Evolutionary conservation across 2,797 vertebrate species (phyloP), one percentile per base, ranked within the genome.

Genomic region (Steatocranus sp.): DNA sequence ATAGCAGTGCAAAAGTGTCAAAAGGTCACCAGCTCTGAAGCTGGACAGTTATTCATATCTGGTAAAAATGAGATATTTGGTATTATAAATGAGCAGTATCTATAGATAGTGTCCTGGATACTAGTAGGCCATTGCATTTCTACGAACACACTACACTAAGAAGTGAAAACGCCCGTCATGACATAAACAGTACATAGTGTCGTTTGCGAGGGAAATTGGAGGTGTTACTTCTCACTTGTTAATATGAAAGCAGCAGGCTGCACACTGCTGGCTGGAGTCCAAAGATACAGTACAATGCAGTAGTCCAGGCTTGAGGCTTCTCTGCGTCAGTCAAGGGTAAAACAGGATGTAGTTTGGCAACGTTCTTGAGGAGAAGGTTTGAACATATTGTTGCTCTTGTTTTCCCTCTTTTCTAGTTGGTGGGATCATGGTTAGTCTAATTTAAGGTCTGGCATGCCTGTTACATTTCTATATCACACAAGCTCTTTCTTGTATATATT

Each of bases 161-260:
- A 30, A 43, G 25, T 30, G 49, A 9, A 41, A 34, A 56, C 38
- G 54, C 15, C 5, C 32, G 54, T 48, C 11, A 25, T 30, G 58
- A 14, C 18, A 20, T 18, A 56, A 20, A 61, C 66, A 49, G 34
- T 5, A 61, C 6, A 34, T 50, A 12, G 46, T 49, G 18, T 75
- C 10, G 36, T 82, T 84, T 82, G 53, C 11, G 4, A 32, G 51
- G 23, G 43, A 76, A 76, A 79, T 54, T 46, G 38, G 43, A 58
- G 32, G 38, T 48, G 56, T 78, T 78, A 63, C 54, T 54, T 30
- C 34, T 75, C 20, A 70, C 25, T 87, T 78, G 84, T 90, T 81
- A 80, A 78, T 75, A 83, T 82, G 79, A 63, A 4, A 79, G 80
- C 76, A 75, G 87, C 76, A 79, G 41, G 50, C 54, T 75, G 63